Percentiles rank a stretch among this genome's conserved stretches.
Conservation (phyloP, 2,888 invertebrate species). For the Cerastis leucographa region DNA sequence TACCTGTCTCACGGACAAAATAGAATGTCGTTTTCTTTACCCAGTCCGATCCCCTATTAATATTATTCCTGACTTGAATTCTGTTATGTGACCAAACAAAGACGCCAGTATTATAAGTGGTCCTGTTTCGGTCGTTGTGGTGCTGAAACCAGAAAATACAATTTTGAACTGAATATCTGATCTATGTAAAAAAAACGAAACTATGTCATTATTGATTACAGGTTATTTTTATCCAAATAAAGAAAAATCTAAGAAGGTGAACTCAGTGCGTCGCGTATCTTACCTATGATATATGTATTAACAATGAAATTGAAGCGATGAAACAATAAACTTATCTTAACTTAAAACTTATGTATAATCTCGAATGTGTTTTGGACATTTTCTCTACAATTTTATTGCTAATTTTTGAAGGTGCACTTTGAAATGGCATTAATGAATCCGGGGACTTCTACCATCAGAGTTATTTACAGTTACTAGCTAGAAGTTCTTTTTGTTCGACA, state of each 20-base stretch:
- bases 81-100: background rate
- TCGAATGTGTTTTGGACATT: background rate
- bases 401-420: constrained; percentile 18
- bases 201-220: too few species aligned
- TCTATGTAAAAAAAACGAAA: too few species aligned
- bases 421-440: background rate
- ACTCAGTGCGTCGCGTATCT: background rate
- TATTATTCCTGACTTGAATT: background rate
- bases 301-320: background rate
- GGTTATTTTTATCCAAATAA: too few species aligned
- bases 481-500: constrained; percentile 28
- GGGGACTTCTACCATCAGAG: constrained; percentile 22
- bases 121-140: background rate
- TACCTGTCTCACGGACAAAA: too few species aligned
- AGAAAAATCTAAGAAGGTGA: too few species aligned
- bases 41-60: too few species aligned
- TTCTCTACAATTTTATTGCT: background rate
- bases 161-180: too few species aligned
- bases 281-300: background rate
- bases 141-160: background rate
- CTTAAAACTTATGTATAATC: background rate
- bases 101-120: background rate
- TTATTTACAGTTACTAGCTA: constrained; percentile 1
- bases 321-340: background rate
- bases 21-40: too few species aligned